Evolutionary conservation across 2,888 invertebrate species (phyloP).

Genomic region (Ypsolopha scabrella): DNA sequence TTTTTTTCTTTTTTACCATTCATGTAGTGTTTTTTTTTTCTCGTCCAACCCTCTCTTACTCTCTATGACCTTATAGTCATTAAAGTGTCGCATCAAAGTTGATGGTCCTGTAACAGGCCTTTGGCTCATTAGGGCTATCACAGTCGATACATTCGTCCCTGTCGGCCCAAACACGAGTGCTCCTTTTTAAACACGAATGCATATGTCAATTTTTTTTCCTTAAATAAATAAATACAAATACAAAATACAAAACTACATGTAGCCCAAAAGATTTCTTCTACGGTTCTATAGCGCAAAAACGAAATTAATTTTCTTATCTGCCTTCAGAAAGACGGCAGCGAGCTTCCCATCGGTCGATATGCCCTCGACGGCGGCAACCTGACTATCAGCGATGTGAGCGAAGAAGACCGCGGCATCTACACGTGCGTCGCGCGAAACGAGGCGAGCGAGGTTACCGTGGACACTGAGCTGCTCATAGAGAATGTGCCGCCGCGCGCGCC

Average conservation of each 20-base stretch:
- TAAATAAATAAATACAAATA: background rate
- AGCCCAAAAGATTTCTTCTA: background rate
- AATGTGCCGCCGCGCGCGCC: slow-evolving; percentile 93
- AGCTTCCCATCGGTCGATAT: slow-evolving; percentile 76
- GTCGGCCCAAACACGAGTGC: too few species aligned
- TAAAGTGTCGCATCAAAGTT: too few species aligned
- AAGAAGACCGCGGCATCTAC: slow-evolving; percentile 89
- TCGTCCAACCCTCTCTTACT: too few species aligned
- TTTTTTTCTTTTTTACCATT: too few species aligned
- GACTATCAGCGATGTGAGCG: slow-evolving; percentile 83
- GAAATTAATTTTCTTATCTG: background rate
- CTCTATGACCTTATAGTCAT: too few species aligned
- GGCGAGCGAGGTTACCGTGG: slow-evolving; percentile 85
- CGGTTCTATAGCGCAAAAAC: too few species aligned
- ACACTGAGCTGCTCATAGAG: slow-evolving; percentile 85
- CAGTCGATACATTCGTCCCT: too few species aligned
- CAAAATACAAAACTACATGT: background rate
- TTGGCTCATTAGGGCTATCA: too few species aligned
- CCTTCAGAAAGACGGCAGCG: slow-evolving; percentile 78
- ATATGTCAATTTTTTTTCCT: too few species aligned
- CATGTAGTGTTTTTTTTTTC: too few species aligned
- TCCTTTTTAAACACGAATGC: too few species aligned
- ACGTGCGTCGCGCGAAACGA: slow-evolving; percentile 88
- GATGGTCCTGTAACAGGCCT: too few species aligned
- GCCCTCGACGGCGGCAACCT: slow-evolving; percentile 81